Evolutionary conservation across 2,113 vertebrate species (phyloP), one percentile per base, ranked within the genome.

Genomic region (Cryptoleucopteryx plumbea): DNA sequence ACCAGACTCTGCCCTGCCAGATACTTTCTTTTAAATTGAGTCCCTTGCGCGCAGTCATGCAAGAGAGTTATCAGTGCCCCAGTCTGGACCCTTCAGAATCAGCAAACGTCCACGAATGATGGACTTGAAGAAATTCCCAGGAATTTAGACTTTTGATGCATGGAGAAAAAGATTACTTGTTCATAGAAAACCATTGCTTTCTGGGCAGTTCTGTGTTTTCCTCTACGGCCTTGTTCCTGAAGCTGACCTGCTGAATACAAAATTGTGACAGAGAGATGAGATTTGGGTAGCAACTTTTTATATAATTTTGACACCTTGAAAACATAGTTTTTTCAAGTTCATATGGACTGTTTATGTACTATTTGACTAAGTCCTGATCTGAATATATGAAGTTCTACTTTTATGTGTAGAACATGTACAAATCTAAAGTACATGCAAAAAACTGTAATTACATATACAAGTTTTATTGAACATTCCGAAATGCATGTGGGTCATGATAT

Each of bases 11-110:
- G 70, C 84, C 78, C 86, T 97, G 96, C 91, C 95, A 96, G 93
- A 93, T 96, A 95, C 82, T 94, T 92, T 61, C 73, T 95, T 95
- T 94, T 96, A 96, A 97, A 96, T 96, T 97, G 96, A 94, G 93
- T 96, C 93, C 89, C 94, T 82, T 70, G 95, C 89, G 93, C 82
- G 0, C 89, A 73, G 86, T 97, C 94, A 80, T 95, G 91, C 78
- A 87, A 68, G 89, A 95, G 91, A 93, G 78, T 94, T 97, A 96
- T 95, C 91, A 82, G 66, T 11, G 7, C 86, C 67, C 84, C 74
- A n/a, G 86, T 66, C 82, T 93, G 82, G 86, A 85, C 89, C 91
- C 59, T 96, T 97, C 97, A 97, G 78, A 94, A 93, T 91, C 32
- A 9, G 84, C 66, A 86, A 55, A 80, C 86, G 70, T 86, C 58